Conservation (phyloP, 2,797 vertebrate species). For the Chaetodon trifasciatus region DNA sequence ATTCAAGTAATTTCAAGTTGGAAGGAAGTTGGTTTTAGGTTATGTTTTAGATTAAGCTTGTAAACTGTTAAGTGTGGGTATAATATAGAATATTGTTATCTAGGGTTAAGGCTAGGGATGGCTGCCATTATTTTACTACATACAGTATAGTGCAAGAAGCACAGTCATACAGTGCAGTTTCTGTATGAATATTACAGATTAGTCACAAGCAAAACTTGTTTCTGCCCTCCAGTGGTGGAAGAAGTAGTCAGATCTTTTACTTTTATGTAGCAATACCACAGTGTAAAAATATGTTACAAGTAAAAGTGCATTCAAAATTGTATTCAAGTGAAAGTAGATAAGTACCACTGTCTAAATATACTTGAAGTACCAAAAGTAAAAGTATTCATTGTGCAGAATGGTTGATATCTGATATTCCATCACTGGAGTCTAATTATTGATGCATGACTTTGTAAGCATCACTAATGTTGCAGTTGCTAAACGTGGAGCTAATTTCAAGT, state of each 20-base stretch:
- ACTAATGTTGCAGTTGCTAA: not conserved
- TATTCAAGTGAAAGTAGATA: no score
- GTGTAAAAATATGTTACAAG: not conserved
- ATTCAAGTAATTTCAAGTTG: no score
- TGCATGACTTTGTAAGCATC: not conserved
- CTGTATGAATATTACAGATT: not conserved
- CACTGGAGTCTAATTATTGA: no score
- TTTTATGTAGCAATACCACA: not conserved
- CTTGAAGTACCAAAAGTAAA: not conserved
- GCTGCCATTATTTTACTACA: not conserved
- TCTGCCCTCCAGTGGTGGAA: not conserved
- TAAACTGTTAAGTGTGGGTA: no score
- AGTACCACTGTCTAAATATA: not conserved
- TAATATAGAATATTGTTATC: not conserved
- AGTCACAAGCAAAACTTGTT: not conserved
- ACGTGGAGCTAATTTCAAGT: not conserved
- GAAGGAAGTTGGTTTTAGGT: no score
- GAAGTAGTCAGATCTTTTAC: not conserved
- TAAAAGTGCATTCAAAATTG: not conserved
- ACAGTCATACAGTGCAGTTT: not conserved
- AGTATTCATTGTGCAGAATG: not conserved
- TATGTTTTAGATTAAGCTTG: no score
- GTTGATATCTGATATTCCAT: not conserved
- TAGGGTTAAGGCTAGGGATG: not conserved
- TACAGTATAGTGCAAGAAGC: not conserved